These are phyloP conservation scores for Mesorhabditis belari DNA, from an alignment of 2,888 invertebrate species.

Conservation along the genomic window DNA sequence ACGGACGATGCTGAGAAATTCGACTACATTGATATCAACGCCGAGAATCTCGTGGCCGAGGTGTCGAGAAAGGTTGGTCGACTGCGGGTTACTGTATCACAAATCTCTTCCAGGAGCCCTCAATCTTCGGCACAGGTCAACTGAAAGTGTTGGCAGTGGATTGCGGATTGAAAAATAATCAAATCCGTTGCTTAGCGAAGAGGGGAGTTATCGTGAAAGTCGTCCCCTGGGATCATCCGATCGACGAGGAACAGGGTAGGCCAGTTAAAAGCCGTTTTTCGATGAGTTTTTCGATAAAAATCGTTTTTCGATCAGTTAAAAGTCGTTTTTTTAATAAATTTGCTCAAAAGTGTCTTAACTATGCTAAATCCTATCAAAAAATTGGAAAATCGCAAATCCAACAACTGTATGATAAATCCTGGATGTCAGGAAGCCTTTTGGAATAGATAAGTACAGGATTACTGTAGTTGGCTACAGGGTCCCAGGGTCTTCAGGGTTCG, in stretches of 20 bases:
- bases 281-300: background rate
- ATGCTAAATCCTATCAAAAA: background rate
- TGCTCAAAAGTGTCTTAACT: background rate
- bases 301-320: background rate
- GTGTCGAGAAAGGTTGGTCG: slow-evolving; percentile 72
- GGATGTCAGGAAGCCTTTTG: too few relatives aligned
- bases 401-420: too few relatives aligned
- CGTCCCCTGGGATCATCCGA: slow-evolving; percentile 76
- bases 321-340: background rate
- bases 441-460: too few relatives aligned
- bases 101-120: slow-evolving; percentile 13
- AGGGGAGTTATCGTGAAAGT: slow-evolving; percentile 80
- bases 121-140: slow-evolving; percentile 30
- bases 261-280: slow-evolving; percentile 1
- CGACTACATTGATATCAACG: slow-evolving; percentile 73
- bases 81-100: background rate
- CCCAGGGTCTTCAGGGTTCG: too few relatives aligned
- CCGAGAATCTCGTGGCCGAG: slow-evolving; percentile 78
- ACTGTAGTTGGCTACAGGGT: too few relatives aligned
- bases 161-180: slow-evolving; percentile 93
- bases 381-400: too few relatives aligned
- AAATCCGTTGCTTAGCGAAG: slow-evolving; percentile 78
- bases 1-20: slow-evolving; percentile 52
- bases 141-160: slow-evolving; percentile 72
- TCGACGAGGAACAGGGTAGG: slow-evolving; percentile 39